These are phyloP conservation scores for Centropus unirufus DNA, from an alignment of 2,113 vertebrate genomes.

Conservation along the genomic window DNA sequence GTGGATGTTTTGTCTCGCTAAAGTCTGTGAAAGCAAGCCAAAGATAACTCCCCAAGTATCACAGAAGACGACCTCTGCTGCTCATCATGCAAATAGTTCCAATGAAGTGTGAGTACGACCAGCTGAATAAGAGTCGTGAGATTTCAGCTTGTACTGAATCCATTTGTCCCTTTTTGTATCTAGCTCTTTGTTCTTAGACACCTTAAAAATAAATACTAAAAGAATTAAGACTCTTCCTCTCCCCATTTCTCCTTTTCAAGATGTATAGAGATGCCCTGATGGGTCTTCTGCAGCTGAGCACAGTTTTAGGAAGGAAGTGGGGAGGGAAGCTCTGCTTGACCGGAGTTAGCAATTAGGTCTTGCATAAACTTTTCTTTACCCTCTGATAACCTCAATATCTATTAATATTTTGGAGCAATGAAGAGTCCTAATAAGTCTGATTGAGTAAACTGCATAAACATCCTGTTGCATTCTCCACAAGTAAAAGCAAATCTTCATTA, in stretches of 20 bases:
- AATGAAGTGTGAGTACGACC: not conserved
- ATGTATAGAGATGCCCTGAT: not conserved
- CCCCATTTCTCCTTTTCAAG: not conserved
- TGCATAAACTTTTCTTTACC: not conserved
- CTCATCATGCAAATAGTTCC: not conserved
- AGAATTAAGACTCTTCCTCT: not conserved
- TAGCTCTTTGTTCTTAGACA: not conserved
- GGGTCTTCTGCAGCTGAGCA: not conserved
- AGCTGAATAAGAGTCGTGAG: not conserved
- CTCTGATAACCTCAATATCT: not conserved
- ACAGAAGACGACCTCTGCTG: not conserved
- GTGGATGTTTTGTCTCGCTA: not conserved
- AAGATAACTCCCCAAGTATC: not conserved
- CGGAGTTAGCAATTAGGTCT: not conserved
- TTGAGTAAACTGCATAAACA: not conserved
- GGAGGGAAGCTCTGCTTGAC: not conserved
- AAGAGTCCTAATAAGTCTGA: not conserved
- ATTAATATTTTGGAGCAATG: not conserved
- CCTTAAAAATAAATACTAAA: not conserved
- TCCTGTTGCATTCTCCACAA: not conserved
- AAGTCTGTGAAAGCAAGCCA: conserved; percentile 12
- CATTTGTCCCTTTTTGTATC: not conserved
- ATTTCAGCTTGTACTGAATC: not conserved
- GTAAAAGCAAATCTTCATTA: not conserved
- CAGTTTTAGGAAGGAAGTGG: not conserved